Conservation (phyloP, 1,140 invertebrate genomes). For the Pseudomyrmex concolor region DNA sequence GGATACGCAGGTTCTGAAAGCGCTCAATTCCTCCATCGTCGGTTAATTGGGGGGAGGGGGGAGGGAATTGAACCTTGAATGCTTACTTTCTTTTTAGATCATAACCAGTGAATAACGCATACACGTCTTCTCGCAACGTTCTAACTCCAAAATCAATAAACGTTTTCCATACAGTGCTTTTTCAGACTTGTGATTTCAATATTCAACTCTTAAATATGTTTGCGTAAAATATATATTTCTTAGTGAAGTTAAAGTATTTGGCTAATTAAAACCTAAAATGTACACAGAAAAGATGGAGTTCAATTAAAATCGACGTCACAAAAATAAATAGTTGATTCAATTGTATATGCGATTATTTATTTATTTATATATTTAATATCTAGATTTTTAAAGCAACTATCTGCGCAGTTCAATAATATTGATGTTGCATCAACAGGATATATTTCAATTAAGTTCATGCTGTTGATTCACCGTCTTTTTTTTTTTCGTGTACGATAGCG, state of each 20-base stretch:
- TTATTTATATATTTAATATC: no score
- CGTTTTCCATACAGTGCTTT: not conserved
- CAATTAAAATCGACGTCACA: no score
- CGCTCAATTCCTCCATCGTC: constrained; percentile 11
- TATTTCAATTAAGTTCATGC: no score
- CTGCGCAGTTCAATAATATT: no score
- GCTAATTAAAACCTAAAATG: not conserved
- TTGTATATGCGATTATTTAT: no score
- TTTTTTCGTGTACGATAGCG: not conserved
- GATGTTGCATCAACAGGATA: no score
- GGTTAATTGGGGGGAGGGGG: constrained; percentile 6
- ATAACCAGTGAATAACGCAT: not conserved
- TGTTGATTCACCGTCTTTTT: no score
- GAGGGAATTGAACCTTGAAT: constrained; percentile 5
- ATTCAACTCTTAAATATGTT: constrained; percentile 3
- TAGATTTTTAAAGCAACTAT: no score
- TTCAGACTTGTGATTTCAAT: not conserved
- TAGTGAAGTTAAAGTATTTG: constrained; percentile 4
- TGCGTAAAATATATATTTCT: not conserved
- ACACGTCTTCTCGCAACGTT: not conserved
- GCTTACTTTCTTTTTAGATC: constrained; percentile 14
- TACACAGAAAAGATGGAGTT: no score
- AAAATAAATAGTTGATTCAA: no score
- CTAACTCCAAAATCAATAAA: not conserved
- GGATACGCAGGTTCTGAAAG: not conserved